Percentiles rank a stretch among this genome's conserved stretches.
These are phyloP conservation scores for Oxytorus armatus DNA, from an alignment of 2,888 invertebrate genomes.

Conservation along the genomic window DNA sequence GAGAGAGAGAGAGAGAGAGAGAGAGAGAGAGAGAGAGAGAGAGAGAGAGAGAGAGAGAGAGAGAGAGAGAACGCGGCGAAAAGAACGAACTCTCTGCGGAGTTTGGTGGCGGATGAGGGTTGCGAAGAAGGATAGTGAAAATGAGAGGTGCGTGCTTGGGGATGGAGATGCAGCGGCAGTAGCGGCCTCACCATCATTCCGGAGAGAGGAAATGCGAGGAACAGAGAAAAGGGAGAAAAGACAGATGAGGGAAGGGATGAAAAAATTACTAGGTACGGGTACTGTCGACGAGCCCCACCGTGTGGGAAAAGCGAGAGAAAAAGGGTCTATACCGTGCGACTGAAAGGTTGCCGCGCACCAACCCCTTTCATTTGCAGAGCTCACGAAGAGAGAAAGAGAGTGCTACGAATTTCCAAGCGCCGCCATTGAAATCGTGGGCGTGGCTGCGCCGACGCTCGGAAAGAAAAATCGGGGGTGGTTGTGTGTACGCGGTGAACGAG, in stretches of 20 bases:
- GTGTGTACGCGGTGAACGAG: conserved; percentile 60
- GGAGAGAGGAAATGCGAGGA: conserved; percentile 47
- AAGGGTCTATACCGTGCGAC: conserved; percentile 72
- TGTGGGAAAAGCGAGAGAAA: conserved; percentile 68
- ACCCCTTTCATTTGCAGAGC: conserved; percentile 14
- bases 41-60: no score
- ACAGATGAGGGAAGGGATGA: conserved; percentile 55
- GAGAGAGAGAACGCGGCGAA: no score
- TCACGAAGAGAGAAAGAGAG: conserved; percentile 18
- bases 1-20: no score
- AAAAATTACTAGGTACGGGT: conserved; percentile 55
- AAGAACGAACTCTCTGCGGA: conserved; percentile 36
- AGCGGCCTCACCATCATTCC: conserved; percentile 27
- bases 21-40: no score
- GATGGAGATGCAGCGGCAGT: conserved; percentile 36
- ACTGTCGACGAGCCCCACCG: conserved; percentile 26
- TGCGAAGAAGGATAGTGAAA: conserved; percentile 34
- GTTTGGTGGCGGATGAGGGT: conserved; percentile 52
- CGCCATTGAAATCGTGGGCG: conserved; percentile 82
- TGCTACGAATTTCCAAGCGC: conserved; percentile 77
- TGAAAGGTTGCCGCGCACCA: conserved; percentile 80
- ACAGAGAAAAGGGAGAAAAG: conserved; percentile 38
- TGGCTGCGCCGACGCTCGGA: conserved; percentile 83
- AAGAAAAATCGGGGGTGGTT: conserved; percentile 78
- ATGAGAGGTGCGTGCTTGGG: conserved; percentile 34